Conservation (phyloP, 2,888 invertebrate species). For the Drosophila helvetica region DNA sequence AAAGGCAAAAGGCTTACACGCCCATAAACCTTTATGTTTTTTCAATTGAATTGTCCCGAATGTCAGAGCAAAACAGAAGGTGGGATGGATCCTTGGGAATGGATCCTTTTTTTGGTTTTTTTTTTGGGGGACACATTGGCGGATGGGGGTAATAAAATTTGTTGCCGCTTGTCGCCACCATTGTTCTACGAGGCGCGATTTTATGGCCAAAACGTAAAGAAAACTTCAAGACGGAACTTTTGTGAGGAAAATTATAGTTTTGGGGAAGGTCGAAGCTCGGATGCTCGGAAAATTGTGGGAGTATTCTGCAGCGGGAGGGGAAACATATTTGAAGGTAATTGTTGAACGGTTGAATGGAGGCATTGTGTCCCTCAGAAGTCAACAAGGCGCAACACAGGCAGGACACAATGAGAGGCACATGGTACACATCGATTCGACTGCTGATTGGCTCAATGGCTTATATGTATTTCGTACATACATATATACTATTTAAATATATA, state of each 20-base stretch:
- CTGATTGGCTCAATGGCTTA: conserved; percentile 42
- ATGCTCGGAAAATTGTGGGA: conserved; percentile 11
- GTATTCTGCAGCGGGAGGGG: background rate
- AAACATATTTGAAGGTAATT: background rate
- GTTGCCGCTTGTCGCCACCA: conserved; percentile 50
- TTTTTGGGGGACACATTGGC: background rate
- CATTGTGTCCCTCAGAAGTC: conserved; percentile 17
- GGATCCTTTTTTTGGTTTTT: conserved; percentile 23
- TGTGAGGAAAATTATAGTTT: background rate
- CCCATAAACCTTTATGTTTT: conserved; percentile 63
- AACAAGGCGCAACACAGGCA: conserved; percentile 29
- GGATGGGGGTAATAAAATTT: conserved; percentile 47
- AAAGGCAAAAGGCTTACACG: conserved; percentile 51
- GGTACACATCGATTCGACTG: conserved; percentile 28
- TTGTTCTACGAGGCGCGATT: conserved; percentile 55
- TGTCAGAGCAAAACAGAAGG: conserved; percentile 14
- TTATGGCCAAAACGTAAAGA: conserved; percentile 29
- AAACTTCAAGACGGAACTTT: conserved; percentile 1
- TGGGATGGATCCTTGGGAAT: background rate
- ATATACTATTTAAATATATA: conserved; percentile 8
- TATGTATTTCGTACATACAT: conserved; percentile 16
- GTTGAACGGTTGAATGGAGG: conserved; percentile 2
- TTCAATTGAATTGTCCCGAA: conserved; percentile 61
- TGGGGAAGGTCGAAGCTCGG: background rate
- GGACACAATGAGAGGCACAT: conserved; percentile 24